Base-by-base conservation (phyloP, 1,140 invertebrate species). In the Tetramorium simillimum region DNA sequence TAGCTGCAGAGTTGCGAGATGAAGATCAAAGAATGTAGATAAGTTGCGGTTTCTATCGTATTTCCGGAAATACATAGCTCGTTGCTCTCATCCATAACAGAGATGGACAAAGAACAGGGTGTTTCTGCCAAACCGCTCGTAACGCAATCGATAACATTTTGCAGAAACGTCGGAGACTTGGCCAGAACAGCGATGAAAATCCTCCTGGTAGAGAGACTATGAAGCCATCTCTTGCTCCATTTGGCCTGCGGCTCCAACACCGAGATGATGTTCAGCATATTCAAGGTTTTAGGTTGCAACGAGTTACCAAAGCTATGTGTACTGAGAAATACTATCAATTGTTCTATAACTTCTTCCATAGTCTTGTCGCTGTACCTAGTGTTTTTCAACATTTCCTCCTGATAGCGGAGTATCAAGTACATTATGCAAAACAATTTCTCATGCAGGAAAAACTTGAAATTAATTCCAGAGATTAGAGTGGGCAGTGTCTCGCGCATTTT, bases 371-470 rank as follows among this genome's bases (percentile, higher is more conserved):
- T 75, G 7, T 63, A 91, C 80, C 94, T 90, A 6, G 73, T 78
- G 6, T 72, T 88, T 62, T 95, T 95, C 1, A 95, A 49, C n/a
- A 93, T 77, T 73, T 95, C 93, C 43, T 94, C 92, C 14, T 95
- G 94, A 65, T 95, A 90, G 43, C 89, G 86, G 7, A 95, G 58
- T 49, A 94, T 91, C 28, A 95, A 53, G 60, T 93, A 53, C 88
- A 94, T 93, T 46, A 95, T 86, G 16, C 94, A 89, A 75, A 94
- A 91, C 9, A 95, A 73, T 91, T 94, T 95, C 76, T 95, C 95
- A 43, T 95, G 95, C 2, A 94, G 56, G 51, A 94, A 93, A 58
- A 94, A 92, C 84, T 95, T 95, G 63, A 95, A 95, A 87, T 95
- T 95, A 43, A 95, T 92, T 7, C 95, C 95, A 12, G 91, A 92